phyloP scores from a whole-genome alignment of 1,140 invertebrate species.

The Anoplolepis gracilipes region DNA sequence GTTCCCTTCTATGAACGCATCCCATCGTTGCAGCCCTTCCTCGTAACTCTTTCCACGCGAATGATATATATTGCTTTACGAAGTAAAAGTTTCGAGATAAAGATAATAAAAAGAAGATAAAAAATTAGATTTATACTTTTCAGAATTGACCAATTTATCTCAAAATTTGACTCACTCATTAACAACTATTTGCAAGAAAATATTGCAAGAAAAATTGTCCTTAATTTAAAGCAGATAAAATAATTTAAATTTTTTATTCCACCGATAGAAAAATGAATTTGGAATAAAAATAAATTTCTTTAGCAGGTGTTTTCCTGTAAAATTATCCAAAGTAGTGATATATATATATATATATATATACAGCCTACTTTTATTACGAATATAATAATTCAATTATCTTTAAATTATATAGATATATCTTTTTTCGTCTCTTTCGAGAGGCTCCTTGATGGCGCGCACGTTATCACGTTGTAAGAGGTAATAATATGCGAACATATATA shows the following conservation, averaged over 20 bases:
- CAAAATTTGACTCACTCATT: too few relatives aligned
- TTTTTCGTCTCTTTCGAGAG: constrained; percentile 5
- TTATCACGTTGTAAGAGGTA: constrained; percentile 19
- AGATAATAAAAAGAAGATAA: not conserved
- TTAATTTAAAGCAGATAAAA: constrained; percentile 9
- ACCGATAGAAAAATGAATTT: not conserved
- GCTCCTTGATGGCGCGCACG: constrained; percentile 2
- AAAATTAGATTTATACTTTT: not conserved
- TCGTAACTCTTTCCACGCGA: not conserved
- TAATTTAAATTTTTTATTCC: not conserved
- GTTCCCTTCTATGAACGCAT: constrained; percentile 4
- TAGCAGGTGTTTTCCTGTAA: not conserved
- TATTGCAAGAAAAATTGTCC: not conserved
- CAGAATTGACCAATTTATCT: too few relatives aligned
- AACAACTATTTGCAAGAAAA: too few relatives aligned
- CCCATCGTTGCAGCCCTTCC: not conserved
- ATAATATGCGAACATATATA: not conserved
- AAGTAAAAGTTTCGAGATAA: not conserved
- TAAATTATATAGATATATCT: not conserved
- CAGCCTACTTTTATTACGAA: not conserved
- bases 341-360: too few relatives aligned
- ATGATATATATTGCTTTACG: not conserved
- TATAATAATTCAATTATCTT: constrained; percentile 14
- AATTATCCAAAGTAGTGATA: not conserved
- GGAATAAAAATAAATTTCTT: not conserved